A percentile compares a stretch with the other conserved stretches of the same genome.
Conservation (phyloP, 2,113 vertebrate genomes). For the Pteruthius melanotis region DNA sequence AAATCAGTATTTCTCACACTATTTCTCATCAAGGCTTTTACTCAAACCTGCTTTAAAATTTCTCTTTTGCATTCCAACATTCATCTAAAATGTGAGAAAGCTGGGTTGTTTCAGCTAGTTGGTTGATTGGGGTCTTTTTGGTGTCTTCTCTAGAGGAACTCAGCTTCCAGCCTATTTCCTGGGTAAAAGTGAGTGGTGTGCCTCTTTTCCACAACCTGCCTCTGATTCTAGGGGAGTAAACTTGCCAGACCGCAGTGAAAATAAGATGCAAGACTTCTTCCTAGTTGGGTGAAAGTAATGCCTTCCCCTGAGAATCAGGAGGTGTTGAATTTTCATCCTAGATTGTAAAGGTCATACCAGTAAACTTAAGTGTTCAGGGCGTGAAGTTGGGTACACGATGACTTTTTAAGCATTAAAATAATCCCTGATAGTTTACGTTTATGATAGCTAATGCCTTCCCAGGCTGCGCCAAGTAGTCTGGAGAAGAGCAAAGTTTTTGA, state of each 20-base stretch:
- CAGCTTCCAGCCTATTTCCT: neutral
- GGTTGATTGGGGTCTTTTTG: rapidly evolving
- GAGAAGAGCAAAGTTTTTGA: neutral
- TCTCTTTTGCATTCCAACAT: neutral
- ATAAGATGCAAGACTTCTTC: neutral
- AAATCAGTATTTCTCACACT: neutral
- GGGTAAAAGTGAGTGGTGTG: neutral
- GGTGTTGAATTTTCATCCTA: neutral
- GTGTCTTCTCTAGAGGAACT: neutral
- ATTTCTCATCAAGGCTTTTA: neutral
- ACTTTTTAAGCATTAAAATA: neutral
- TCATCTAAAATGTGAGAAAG: neutral
- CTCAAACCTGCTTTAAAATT: neutral
- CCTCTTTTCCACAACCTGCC: rapidly evolving
- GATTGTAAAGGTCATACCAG: neutral
- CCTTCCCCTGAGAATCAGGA: neutral
- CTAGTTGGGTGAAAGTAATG: neutral
- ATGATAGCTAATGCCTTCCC: neutral
- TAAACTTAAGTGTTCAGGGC: neutral
- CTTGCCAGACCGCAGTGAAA: neutral
- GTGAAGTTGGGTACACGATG: neutral
- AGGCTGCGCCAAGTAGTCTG: neutral
- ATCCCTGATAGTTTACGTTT: neutral
- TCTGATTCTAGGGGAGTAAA: neutral
- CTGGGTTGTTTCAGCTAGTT: neutral